These are phyloP conservation scores for Mormyrops attenuatus DNA, from an alignment of 2,797 vertebrate genomes.

Conservation along the genomic window DNA sequence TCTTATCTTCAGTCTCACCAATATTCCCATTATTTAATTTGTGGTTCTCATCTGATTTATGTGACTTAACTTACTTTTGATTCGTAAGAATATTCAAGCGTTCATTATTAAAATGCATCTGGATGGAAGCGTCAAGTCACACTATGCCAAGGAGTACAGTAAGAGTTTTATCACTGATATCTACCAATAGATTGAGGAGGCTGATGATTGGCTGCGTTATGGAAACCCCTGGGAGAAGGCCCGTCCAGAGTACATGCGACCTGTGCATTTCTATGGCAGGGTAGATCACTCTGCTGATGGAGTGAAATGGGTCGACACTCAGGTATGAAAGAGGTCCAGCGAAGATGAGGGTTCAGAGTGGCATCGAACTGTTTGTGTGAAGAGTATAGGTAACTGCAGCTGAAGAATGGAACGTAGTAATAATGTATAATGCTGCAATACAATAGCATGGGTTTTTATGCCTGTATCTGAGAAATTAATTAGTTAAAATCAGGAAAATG, in stretches of 20 bases:
- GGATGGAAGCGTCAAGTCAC: background rate
- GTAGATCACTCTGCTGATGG: conserved; percentile 74
- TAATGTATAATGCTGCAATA: background rate
- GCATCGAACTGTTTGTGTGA: background rate
- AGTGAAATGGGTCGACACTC: conserved; percentile 81
- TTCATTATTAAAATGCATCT: background rate
- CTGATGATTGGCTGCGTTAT: conserved; percentile 87
- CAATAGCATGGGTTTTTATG: background rate
- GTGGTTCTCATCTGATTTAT: background rate
- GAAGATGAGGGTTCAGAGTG: background rate
- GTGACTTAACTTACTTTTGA: background rate
- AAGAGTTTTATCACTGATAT: background rate
- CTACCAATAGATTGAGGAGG: conserved; percentile 74
- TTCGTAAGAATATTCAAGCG: background rate
- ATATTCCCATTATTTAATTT: background rate
- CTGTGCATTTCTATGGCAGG: conserved; percentile 79
- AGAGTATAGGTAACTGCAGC: background rate
- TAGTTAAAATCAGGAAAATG: background rate
- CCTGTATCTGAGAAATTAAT: background rate
- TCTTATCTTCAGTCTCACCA: background rate
- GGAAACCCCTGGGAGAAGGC: conserved; percentile 94
- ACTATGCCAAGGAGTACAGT: background rate
- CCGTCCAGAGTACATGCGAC: conserved; percentile 80
- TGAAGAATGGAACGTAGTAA: background rate
- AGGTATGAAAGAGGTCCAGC: conserved; percentile 55